A percentile compares a stretch with the other conserved stretches of the same genome.
These are phyloP conservation scores for Gymnothorax reevesii DNA, from an alignment of 2,797 vertebrate species.

Conservation along the genomic window DNA sequence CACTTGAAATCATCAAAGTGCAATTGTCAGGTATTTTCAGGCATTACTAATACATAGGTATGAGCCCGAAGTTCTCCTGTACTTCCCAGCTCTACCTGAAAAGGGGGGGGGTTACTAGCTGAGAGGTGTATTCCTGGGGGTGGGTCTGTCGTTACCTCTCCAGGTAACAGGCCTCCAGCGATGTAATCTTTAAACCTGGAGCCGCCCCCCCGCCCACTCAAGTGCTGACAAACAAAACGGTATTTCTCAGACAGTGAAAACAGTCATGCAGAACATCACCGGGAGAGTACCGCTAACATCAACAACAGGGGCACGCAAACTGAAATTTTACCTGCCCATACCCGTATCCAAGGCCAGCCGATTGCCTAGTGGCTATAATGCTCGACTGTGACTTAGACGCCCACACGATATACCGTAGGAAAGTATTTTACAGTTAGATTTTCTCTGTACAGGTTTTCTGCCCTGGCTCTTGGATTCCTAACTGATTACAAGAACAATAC, in stretches of 20 bases:
- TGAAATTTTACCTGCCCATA: neutral
- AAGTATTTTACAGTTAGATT: conserved; percentile 7
- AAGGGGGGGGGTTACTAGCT: neutral
- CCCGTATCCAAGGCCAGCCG: neutral
- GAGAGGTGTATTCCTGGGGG: neutral
- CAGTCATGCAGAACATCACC: neutral
- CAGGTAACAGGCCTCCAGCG: neutral
- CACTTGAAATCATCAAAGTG: neutral
- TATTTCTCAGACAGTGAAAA: neutral
- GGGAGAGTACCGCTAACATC: neutral
- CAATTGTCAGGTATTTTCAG: neutral
- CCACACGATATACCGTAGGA: too few species aligned
- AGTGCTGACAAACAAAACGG: neutral
- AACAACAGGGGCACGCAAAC: neutral
- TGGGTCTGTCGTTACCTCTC: neutral
- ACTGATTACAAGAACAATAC: neutral
- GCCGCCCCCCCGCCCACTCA: neutral
- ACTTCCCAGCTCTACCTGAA: neutral
- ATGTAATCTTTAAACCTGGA: neutral
- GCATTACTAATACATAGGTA: neutral
- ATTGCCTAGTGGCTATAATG: too few species aligned
- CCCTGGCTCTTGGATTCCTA: neutral
- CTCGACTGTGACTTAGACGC: too few species aligned
- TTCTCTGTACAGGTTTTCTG: conserved; percentile 36
- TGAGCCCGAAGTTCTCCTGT: neutral